Base-by-base conservation (phyloP, 2,888 invertebrate species). In the Linyphia triangularis region DNA sequence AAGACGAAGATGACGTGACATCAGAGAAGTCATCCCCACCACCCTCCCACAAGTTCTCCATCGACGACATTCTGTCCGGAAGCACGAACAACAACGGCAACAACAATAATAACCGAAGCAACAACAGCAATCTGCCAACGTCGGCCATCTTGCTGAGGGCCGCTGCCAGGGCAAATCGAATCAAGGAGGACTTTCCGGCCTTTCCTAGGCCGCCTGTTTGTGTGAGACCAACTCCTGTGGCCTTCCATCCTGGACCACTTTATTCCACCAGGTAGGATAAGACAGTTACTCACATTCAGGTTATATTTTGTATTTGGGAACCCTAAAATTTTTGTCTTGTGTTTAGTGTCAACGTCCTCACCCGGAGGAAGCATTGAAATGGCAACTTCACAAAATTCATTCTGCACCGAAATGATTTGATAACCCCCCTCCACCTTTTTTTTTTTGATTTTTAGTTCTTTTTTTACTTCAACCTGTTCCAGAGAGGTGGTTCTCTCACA, bases 31-130 rank as follows among this genome's bases (percentile, higher is more conserved):
- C 43, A 5, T 67, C 81, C 6, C 85, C 85, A 2, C 79, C 67
- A 16, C 81, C 86, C 0, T 65, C 61, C 9, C 85, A 77, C 70
- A 89, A 89, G 59, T 89, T 89, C 37, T 88, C 89, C 57, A 89
- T 89, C 51, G 89, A 89, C n/a, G 83, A 86, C 67, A 89, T 89
- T 9, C 78, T 89, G 1, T 79, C 85, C 2, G 81, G 85, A 3
- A 81, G 69, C 30, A 81, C 85, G 0, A 51, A 73, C 37, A 51
- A 43, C 19, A 37, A 26, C 10, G 37, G 40, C 43, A 51, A 51
- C 72, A 51, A 33, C 13, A 28, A 43, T 16, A 22, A 28, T 7
- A 37, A 67, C 28, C 51, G 57, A 40, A 67, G 59, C 70, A 77
- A 22, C 28, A 75, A 43, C 19, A 24, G 75, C 19, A 72, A 51